Evolutionary conservation across 2,113 vertebrate genomes (phyloP).

Genomic region (Dasyornis broadbenti): DNA sequence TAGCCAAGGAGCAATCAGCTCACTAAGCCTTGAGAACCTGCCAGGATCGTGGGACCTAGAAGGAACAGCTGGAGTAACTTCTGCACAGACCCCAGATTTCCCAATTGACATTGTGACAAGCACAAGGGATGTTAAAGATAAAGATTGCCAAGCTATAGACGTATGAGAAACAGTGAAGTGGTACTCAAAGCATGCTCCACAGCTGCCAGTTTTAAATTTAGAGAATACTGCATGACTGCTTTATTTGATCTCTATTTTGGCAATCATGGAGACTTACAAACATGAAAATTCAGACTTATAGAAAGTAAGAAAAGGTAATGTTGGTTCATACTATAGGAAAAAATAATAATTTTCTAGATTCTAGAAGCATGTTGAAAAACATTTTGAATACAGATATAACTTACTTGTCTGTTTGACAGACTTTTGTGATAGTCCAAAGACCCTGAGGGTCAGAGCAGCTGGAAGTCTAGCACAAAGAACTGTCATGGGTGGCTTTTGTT

Average conservation of each 20-base stretch:
- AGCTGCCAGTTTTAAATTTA: constrained; percentile 11
- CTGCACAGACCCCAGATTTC: constrained; percentile 63
- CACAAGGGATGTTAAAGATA: constrained; percentile 67
- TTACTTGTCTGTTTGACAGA: constrained; percentile 68
- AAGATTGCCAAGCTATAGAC: constrained; percentile 72
- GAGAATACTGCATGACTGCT: constrained; percentile 47
- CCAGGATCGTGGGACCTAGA: constrained; percentile 72
- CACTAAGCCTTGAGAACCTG: constrained; percentile 78
- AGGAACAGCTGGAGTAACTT: background rate
- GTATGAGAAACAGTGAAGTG: constrained; percentile 25
- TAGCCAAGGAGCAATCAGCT: constrained; percentile 70
- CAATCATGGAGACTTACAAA: background rate
- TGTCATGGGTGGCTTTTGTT: constrained; percentile 66
- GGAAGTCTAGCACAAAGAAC: constrained; percentile 65
- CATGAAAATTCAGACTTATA: background rate
- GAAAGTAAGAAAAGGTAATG: background rate
- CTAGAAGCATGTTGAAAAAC: constrained; percentile 63
- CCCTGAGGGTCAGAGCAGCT: constrained; percentile 72
- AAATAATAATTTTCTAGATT: constrained; percentile 56
- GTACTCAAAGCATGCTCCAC: background rate
- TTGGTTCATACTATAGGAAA: constrained; percentile 20
- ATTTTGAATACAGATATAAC: constrained; percentile 61
- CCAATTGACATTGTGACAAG: constrained; percentile 64
- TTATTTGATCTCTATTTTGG: constrained; percentile 44
- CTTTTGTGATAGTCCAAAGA: constrained; percentile 63